phyloP scores from a whole-genome alignment of 1,140 invertebrate species.

The Brachionus sp. region DNA sequence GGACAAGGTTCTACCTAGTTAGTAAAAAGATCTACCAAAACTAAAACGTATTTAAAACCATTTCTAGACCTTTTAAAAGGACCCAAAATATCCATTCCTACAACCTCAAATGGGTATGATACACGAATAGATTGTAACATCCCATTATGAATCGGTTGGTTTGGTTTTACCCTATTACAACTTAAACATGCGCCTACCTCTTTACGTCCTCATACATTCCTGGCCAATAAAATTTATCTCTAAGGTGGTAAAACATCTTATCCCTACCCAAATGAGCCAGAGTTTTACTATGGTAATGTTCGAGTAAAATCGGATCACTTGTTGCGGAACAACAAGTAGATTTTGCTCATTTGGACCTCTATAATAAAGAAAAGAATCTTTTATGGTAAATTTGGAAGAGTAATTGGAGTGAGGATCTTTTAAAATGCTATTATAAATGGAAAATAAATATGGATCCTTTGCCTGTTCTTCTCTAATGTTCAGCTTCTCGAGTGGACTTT shows the following conservation, averaged over 20 bases:
- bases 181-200: background rate
- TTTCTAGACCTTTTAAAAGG: constrained; percentile 46
- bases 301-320: background rate
- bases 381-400: background rate
- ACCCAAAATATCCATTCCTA: constrained; percentile 48
- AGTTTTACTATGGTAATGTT: background rate
- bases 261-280: constrained; percentile 20
- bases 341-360: background rate
- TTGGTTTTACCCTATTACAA: constrained; percentile 33
- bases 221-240: constrained; percentile 28
- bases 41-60: constrained; percentile 53
- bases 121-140: constrained; percentile 14
- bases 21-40: constrained; percentile 55
- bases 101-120: background rate
- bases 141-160: background rate
- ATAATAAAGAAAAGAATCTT: background rate
- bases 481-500: background rate
- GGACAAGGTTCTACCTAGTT: constrained; percentile 56
- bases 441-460: background rate
- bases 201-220: background rate
- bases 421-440: background rate
- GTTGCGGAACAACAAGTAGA: background rate
- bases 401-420: background rate
- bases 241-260: background rate
- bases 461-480: background rate